These are phyloP conservation scores for Epirrhoe tristata DNA, from an alignment of 2,888 invertebrate species.

Conservation along the genomic window DNA sequence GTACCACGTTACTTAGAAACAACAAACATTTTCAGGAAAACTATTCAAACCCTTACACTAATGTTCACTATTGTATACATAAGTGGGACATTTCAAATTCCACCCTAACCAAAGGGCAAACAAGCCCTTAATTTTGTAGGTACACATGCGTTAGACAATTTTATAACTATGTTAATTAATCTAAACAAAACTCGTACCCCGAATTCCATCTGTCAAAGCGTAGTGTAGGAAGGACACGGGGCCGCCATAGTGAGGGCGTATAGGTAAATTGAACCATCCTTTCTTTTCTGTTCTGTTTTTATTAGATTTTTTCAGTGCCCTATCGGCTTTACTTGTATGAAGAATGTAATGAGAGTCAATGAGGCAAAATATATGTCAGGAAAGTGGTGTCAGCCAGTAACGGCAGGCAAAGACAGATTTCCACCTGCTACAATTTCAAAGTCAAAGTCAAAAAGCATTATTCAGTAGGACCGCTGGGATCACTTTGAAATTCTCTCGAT, in stretches of 20 bases:
- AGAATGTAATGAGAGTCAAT: no score
- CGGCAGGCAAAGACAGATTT: no score
- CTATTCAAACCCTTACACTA: neutral
- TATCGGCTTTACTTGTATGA: no score
- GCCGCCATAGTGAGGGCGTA: constrained; percentile 8
- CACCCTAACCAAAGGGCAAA: constrained; percentile 25
- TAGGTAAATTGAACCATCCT: constrained; percentile 7
- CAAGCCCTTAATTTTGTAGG: constrained; percentile 32
- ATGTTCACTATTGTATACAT: constrained; percentile 7
- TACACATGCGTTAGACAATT: constrained; percentile 38
- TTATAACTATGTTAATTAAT: constrained; percentile 44
- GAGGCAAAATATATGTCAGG: no score
- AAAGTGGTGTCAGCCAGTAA: no score
- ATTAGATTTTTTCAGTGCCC: neutral
- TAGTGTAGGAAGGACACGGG: constrained; percentile 25
- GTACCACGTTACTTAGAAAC: neutral
- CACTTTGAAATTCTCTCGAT: no score
- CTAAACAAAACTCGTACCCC: constrained; percentile 38
- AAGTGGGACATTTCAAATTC: constrained; percentile 20
- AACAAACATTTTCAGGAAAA: neutral
- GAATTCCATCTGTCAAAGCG: constrained; percentile 32
- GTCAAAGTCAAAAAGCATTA: no score
- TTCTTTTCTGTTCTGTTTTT: neutral
- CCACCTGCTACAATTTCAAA: no score
- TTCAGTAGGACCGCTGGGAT: no score